Evolutionary conservation across 2,113 vertebrate genomes (phyloP), one percentile per base, ranked within the genome.

Genomic region (Anguilla japonica): DNA sequence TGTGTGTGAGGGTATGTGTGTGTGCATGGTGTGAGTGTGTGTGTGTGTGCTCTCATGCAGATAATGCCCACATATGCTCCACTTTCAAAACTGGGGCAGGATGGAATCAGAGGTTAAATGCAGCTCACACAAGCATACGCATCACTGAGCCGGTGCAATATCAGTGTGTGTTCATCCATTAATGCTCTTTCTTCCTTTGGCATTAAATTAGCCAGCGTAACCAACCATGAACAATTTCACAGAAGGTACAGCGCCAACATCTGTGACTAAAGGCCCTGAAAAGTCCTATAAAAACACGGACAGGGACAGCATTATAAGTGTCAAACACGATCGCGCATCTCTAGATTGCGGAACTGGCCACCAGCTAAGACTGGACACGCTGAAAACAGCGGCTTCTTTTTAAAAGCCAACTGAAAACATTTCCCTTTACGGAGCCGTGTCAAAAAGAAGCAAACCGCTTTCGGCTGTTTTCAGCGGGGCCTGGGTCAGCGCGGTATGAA

Each of bases 1-100:
- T 41, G 43, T 82, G 60, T 50, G 56, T 85, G 40, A 78, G 79
- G 67, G 22, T 79, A 84, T 85, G 87, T 86, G 83, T 9, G n/a
- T 79, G 26, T 81, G 40, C 1, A 13, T 81, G 79, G 2, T 43
- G 6, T 0, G 80, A 18, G 40, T 43, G n/a, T 75, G 71, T 34
- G 13, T 34, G 71, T 34, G 11, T 75, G 11, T 34, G 71, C 26
- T n/a, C 4, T 20, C 22, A 26, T 26, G 20, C 1, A 4, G 2
- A 14, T 60, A 60, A 60, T 60, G 26, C 67, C n/a, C n/a, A 14
- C n/a, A 75, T 34, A n/a, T 75, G 78, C 78, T 40, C 41, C 18
- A n/a, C 9, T 80, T 2, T 15, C 3, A 41, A 80, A 80, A 80
- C 39, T 41, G 22, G 79, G 79, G 16, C 40, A 41, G 5, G 40